Evolutionary conservation across 2,888 invertebrate species (phyloP), one percentile per base, ranked within the genome.

Genomic region (Sabatieria punctata): DNA sequence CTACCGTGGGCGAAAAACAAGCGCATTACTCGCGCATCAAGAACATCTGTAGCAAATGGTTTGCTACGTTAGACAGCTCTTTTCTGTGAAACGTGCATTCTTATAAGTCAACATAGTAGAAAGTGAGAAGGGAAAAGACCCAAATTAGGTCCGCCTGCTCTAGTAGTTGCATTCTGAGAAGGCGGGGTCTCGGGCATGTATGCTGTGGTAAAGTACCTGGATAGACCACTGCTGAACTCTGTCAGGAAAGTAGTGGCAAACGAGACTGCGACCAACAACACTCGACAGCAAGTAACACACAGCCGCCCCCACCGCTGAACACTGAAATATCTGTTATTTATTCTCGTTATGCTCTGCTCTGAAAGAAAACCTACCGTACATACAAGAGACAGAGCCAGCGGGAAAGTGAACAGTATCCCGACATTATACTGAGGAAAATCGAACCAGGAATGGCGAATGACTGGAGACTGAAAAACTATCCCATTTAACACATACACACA

Each of bases 401-500:
- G 78, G 69, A 95, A 95, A 49, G 86, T 83, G 66, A 93, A 97
- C 36, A 97, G 68, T 91, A 97, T 52, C 97, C 97, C 51, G 89
- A 86, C 45, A 97, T 74, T 58, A 97, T 89, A 53, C 93, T 95
- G 46, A 97, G 74, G 66, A 95, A 97, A 64, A 97, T 79, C 18
- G 95, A 95, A 54, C 97, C 97, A 52, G 97, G 97, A 72, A 97
- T 97, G 61, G 95, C 95, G 74, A 97, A 97, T 51, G 95, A 88
- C 77, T 97, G 97, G 64, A 97, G 76, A 70, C 88, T 89, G 71
- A 40, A 54, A 47, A 41, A 36, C n/a, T 15, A 43, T n/a, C n/a
- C n/a, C n/a, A n/a, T n/a, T n/a, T n/a, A n/a, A n/a, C n/a, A n/a
- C n/a, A n/a, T n/a, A n/a, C n/a, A n/a, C n/a, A n/a, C n/a, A n/a